Percentiles rank a stretch among this genome's conserved stretches.
phyloP scores from a whole-genome alignment of 2,113 vertebrate genomes.

The Crotophaga sulcirostris region DNA sequence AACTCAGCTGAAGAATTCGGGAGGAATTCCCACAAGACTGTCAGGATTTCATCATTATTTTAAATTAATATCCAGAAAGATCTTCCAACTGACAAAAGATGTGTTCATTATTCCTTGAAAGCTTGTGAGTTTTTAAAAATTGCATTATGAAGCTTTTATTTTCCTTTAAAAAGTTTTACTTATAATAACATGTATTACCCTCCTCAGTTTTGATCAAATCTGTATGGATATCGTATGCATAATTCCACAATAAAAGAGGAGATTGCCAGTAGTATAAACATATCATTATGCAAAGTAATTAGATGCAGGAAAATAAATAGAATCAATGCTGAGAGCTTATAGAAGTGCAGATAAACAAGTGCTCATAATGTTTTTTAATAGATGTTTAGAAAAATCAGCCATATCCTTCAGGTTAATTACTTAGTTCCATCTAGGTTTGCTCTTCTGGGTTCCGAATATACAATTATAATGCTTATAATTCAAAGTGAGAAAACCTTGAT shows the following conservation, averaged over 20 bases:
- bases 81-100: neutral
- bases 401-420: slow-evolving; percentile 60
- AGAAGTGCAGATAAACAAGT: slow-evolving; percentile 45
- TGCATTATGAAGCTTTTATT: neutral
- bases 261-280: slow-evolving; percentile 57
- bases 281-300: slow-evolving; percentile 64
- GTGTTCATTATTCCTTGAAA: neutral
- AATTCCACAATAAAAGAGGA: slow-evolving; percentile 29
- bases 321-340: slow-evolving; percentile 24
- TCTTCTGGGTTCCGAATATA: slow-evolving; percentile 12
- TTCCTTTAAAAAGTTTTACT: neutral
- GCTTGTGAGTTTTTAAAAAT: neutral
- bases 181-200: neutral
- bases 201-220: neutral
- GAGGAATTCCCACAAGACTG: neutral
- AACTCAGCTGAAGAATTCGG: neutral
- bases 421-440: slow-evolving; percentile 29
- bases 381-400: slow-evolving; percentile 46
- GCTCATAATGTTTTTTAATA: slow-evolving; percentile 47
- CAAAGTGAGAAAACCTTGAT: neutral
- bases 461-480: slow-evolving; percentile 26
- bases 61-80: neutral
- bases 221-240: neutral
- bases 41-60: neutral
- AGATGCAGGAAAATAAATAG: slow-evolving; percentile 59